These are phyloP conservation scores for Cyrtorhinus lividipennis DNA, from an alignment of 1,140 invertebrate species.

Conservation along the genomic window DNA sequence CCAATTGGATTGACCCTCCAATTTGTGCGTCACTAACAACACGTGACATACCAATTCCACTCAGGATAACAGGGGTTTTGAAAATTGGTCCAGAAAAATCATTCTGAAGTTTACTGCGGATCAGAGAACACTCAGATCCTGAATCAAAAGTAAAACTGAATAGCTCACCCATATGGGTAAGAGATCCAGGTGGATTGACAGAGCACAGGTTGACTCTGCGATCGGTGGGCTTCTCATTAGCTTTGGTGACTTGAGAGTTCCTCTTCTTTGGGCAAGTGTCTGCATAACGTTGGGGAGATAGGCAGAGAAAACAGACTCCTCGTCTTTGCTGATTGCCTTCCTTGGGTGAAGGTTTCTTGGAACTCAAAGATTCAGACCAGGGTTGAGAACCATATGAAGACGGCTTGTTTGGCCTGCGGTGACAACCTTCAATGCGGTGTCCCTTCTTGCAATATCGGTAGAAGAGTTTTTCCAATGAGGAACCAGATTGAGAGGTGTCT, in stretches of 20 bases:
- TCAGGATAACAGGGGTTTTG: constrained; percentile 7
- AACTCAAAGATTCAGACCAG: too few species aligned
- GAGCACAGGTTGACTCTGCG: constrained; percentile 1
- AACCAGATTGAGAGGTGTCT: neutral
- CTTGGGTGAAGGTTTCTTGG: too few species aligned
- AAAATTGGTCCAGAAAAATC: neutral
- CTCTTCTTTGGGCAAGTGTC: neutral
- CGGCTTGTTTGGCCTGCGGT: neutral
- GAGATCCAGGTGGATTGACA: neutral
- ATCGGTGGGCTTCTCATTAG: neutral
- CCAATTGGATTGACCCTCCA: too few species aligned
- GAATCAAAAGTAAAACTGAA: constrained; percentile 11
- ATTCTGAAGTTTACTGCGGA: neutral
- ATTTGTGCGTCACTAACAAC: neutral
- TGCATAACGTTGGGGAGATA: neutral
- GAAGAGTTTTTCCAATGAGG: neutral
- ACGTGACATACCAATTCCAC: neutral
- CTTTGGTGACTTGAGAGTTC: neutral
- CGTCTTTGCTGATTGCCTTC: too few species aligned
- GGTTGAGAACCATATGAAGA: neutral
- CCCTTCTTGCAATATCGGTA: too few species aligned
- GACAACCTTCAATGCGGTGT: too few species aligned
- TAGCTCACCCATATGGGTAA: constrained; percentile 2
- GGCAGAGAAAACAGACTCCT: neutral
- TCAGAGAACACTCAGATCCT: constrained; percentile 8